A percentile compares a stretch with the other conserved stretches of the same genome.
Evolutionary conservation across 2,113 vertebrate genomes (phyloP).

Genomic region (Bubo blakistoni): DNA sequence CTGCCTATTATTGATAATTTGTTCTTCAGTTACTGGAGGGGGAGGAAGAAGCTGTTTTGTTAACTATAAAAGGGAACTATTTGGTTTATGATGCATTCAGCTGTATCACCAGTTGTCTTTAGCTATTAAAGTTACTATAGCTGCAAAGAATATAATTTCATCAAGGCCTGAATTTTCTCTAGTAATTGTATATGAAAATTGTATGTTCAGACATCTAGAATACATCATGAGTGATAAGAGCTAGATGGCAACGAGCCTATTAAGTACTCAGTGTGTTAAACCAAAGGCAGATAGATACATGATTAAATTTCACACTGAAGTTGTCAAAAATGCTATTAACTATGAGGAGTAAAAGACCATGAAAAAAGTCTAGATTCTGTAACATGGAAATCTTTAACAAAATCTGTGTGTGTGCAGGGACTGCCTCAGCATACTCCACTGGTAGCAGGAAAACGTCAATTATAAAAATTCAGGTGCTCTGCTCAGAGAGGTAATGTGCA

Average conservation of each 20-base stretch:
- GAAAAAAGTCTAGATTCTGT: not conserved
- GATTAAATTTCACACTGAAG: not conserved
- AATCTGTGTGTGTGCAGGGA: not conserved
- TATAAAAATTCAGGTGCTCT: not conserved
- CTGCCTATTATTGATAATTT: constrained; percentile 77
- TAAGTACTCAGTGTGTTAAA: not conserved
- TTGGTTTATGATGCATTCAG: constrained; percentile 65
- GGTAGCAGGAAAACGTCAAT: not conserved
- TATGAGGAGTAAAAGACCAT: not conserved
- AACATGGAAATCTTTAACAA: not conserved
- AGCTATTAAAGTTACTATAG: not conserved
- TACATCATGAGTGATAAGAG: not conserved
- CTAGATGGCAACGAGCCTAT: not conserved
- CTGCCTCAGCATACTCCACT: not conserved
- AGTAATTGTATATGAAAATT: not conserved
- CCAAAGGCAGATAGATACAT: not conserved
- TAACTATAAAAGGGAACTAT: constrained; percentile 49
- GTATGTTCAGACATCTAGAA: not conserved
- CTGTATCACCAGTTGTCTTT: constrained; percentile 60
- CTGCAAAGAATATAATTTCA: not conserved
- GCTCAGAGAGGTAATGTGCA: not conserved
- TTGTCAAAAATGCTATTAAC: not conserved
- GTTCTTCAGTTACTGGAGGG: constrained; percentile 59
- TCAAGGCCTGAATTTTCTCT: not conserved
- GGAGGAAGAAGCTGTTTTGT: constrained; percentile 51